A percentile compares a stretch with the other conserved stretches of the same genome.
Conservation (phyloP, 2,888 invertebrate species). For the Machimus rusticus region DNA sequence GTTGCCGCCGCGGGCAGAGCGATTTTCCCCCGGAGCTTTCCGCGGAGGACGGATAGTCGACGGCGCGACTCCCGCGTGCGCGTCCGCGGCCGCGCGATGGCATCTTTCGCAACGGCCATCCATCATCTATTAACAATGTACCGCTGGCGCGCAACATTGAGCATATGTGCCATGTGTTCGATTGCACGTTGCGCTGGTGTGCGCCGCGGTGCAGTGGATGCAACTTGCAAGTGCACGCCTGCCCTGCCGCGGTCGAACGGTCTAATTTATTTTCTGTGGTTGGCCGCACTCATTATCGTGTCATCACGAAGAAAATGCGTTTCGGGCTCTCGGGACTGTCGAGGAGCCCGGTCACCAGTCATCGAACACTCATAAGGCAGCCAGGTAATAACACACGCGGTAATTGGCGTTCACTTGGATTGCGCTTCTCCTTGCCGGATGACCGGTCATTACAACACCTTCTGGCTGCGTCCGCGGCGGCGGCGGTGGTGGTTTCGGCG, state of each 20-base stretch:
- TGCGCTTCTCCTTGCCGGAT: conserved; percentile 43
- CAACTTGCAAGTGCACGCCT: conserved; percentile 20
- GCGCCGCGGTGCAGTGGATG: not conserved
- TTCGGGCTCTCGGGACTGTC: not conserved
- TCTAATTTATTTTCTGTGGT: conserved; percentile 52
- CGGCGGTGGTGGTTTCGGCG: not conserved
- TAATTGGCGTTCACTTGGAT: conserved; percentile 43
- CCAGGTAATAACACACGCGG: conserved; percentile 42
- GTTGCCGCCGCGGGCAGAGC: not conserved
- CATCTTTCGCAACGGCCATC: conserved; percentile 34
- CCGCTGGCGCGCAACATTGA: conserved; percentile 38
- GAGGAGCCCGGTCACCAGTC: not conserved
- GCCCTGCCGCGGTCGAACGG: conserved; percentile 31
- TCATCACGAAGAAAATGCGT: conserved; percentile 50
- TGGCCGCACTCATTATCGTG: conserved; percentile 53
- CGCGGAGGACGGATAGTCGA: not conserved
- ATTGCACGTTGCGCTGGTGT: not conserved
- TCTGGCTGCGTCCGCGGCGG: conserved; percentile 30
- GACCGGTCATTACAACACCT: conserved; percentile 45
- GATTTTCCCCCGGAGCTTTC: not conserved
- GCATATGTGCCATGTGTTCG: conserved; percentile 41
- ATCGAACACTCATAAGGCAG: conserved; percentile 29
- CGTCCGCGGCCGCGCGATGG: not conserved
- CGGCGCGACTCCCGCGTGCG: not conserved
- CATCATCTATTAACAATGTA: conserved; percentile 35